Evolutionary conservation across 2,888 invertebrate genomes (phyloP).

Genomic region (Drosophila macrospina): DNA sequence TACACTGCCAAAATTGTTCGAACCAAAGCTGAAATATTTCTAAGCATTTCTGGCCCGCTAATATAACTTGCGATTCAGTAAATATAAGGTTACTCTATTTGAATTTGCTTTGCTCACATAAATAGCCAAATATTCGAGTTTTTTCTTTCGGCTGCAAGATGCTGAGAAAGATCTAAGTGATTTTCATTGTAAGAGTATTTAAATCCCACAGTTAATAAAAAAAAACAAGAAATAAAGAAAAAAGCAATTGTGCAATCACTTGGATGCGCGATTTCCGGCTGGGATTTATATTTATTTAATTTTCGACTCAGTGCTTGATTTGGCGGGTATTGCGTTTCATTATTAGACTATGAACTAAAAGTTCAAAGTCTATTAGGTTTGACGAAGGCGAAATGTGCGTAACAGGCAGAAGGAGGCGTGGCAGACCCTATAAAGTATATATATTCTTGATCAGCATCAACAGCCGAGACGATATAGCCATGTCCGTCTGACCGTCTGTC

Average conservation of each 20-base stretch:
- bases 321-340: slow-evolving; percentile 39
- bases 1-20: slow-evolving; percentile 16
- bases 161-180: not conserved
- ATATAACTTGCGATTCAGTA: not conserved
- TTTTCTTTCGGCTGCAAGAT: not conserved
- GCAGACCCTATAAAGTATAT: no score
- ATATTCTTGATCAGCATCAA: no score
- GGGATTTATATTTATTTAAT: slow-evolving; percentile 75
- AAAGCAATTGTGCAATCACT: slow-evolving; percentile 64
- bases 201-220: slow-evolving; percentile 25
- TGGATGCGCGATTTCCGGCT: slow-evolving; percentile 71
- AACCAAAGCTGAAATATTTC: not conserved
- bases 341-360: no score
- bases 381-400: no score
- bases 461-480: no score
- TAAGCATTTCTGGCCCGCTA: not conserved
- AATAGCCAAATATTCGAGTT: no score
- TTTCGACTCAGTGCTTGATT: slow-evolving; percentile 55
- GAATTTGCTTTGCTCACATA: not conserved
- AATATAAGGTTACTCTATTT: not conserved
- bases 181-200: slow-evolving; percentile 23
- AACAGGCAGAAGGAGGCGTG: no score
- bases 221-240: no score
- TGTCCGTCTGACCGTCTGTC: no score
- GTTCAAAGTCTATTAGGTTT: no score